These are phyloP conservation scores for Champsocephalus esox DNA, from an alignment of 2,797 vertebrate species.

Conservation along the genomic window DNA sequence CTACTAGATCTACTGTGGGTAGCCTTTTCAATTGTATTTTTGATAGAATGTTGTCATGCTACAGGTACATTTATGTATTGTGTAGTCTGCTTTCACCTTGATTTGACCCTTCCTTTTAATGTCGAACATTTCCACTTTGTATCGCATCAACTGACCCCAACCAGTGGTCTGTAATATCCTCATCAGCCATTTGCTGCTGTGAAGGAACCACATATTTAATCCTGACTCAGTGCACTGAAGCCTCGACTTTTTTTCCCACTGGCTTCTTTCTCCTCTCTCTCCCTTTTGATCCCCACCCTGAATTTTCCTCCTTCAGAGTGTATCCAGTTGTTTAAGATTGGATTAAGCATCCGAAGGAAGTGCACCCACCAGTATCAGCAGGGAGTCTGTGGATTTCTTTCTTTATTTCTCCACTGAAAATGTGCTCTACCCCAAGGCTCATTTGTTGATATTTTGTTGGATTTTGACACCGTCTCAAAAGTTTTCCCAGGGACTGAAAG, in stretches of 20 bases:
- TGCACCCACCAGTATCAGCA: slow-evolving; percentile 22
- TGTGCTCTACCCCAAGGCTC: slow-evolving; percentile 46
- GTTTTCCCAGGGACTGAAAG: slow-evolving; percentile 55
- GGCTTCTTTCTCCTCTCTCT: neutral
- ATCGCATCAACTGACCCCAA: neutral
- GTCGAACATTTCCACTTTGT: slow-evolving; percentile 11
- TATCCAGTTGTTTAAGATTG: slow-evolving; percentile 34
- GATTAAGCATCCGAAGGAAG: slow-evolving; percentile 26
- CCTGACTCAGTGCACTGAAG: slow-evolving; percentile 26
- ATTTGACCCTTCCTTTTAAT: slow-evolving; percentile 25
- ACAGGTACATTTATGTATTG: neutral
- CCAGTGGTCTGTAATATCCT: slow-evolving; percentile 29
- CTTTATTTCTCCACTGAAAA: slow-evolving; percentile 44
- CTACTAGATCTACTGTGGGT: slow-evolving; percentile 1
- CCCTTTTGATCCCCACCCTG: slow-evolving; percentile 22
- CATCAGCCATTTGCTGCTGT: slow-evolving; percentile 48
- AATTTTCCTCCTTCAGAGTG: slow-evolving; percentile 21
- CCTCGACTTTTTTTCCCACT: slow-evolving; percentile 2
- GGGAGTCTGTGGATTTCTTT: slow-evolving; percentile 31
- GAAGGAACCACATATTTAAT: slow-evolving; percentile 39
- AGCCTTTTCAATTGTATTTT: neutral
- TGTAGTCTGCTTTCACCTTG: neutral
- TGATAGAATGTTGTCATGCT: slow-evolving; percentile 8
- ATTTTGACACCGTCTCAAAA: slow-evolving; percentile 60
- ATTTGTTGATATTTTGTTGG: slow-evolving; percentile 70